phyloP scores from a whole-genome alignment of 2,888 invertebrate species.

The Frankliniella intonsa region DNA sequence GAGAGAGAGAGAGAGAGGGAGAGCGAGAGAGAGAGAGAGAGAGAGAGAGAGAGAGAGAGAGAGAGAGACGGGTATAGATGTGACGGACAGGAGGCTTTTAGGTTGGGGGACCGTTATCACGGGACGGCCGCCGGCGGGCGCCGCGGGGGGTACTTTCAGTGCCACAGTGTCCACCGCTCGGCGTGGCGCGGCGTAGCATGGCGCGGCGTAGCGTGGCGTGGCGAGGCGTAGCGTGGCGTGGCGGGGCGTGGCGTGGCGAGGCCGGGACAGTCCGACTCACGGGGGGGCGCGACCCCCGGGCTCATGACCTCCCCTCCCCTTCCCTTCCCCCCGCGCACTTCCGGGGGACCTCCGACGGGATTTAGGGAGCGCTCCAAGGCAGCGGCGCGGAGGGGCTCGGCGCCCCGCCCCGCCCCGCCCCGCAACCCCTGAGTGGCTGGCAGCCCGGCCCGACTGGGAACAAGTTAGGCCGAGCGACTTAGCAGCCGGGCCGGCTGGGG shows the following conservation, averaged over 20 bases:
- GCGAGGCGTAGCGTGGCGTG: not conserved
- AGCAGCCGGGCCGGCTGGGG: not conserved
- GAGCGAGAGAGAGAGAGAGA: too few species aligned
- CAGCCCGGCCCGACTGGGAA: not conserved
- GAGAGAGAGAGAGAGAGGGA: too few species aligned
- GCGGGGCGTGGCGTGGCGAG: not conserved
- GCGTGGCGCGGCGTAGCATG: too few species aligned
- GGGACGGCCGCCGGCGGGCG: not conserved
- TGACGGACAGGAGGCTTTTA: constrained; percentile 1
- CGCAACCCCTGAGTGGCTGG: not conserved
- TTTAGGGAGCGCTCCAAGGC: not conserved
- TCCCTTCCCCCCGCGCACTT: not conserved
- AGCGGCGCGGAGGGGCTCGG: too few species aligned
- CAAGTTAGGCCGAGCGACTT: not conserved
- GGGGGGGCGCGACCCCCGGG: not conserved
- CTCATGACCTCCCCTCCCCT: not conserved
- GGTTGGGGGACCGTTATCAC: not conserved
- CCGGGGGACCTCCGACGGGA: not conserved
- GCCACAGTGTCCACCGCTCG: not conserved
- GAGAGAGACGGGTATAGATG: not conserved
- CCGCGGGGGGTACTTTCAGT: not conserved
- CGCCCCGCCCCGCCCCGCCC: not conserved
- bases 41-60: too few species aligned
- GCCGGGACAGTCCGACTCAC: too few species aligned
- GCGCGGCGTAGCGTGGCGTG: not conserved